phyloP scores from a whole-genome alignment of 2,797 vertebrate species.

The Lophius americanus region DNA sequence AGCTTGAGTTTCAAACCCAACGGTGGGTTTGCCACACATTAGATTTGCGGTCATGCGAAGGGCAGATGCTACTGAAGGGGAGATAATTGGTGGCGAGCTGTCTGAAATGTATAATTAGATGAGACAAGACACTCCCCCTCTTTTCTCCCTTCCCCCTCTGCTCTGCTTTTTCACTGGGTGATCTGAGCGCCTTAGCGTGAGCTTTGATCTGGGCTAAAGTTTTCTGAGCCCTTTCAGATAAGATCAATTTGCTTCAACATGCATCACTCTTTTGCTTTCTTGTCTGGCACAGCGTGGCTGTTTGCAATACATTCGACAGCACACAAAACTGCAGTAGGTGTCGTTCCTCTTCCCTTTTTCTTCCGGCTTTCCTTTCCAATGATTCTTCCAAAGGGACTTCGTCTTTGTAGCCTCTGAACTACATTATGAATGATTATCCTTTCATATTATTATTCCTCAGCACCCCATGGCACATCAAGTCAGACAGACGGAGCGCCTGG shows the following conservation, averaged over 20 bases:
- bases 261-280: conserved; percentile 72
- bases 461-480: conserved; percentile 63
- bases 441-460: conserved; percentile 70
- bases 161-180: conserved; percentile 68
- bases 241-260: conserved; percentile 81
- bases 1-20: conserved; percentile 61
- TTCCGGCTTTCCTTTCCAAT: conserved; percentile 35
- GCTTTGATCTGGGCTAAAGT: conserved; percentile 84
- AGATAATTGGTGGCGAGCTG: conserved; percentile 85
- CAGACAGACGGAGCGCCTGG: conserved; percentile 54
- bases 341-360: conserved; percentile 47
- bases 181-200: conserved; percentile 77
- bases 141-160: conserved; percentile 51
- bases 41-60: conserved; percentile 80
- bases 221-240: conserved; percentile 80
- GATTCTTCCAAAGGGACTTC: conserved; percentile 51
- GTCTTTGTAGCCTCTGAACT: conserved; percentile 68
- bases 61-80: conserved; percentile 83
- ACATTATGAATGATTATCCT: conserved; percentile 64
- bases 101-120: conserved; percentile 87
- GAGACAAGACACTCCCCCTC: conserved; percentile 80
- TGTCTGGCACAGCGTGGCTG: conserved; percentile 50
- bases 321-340: conserved; percentile 62
- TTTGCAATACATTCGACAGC: conserved; percentile 52
- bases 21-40: conserved; percentile 73